Evolutionary conservation across 2,888 invertebrate genomes (phyloP), one percentile per base, ranked within the genome.

Genomic region (Cheiracanthium punctorium): DNA sequence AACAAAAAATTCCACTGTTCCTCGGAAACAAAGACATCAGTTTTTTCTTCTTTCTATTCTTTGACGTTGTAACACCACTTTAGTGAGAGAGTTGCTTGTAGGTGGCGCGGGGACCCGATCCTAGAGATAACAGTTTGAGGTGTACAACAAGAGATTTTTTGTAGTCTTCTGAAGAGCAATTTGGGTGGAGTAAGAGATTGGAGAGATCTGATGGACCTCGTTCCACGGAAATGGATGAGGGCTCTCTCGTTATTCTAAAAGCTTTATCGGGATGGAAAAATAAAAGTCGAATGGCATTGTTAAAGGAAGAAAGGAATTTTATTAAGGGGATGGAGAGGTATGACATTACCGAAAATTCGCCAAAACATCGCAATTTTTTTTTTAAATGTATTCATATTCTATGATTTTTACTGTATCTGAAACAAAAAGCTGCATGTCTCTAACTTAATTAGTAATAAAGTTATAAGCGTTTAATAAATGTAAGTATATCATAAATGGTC

Each of bases 151-250:
- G 28, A 20, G 28, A 10, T 48, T 48, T 52, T 69, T 74, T 80
- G 32, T 69, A 37, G 43, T 52, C 28, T n/a, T 10, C 30, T 43
- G 74, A 74, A 52, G 65, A 72, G 72, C 69, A 65, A 33, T 17
- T 43, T 41, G 81, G 74, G 81, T 82, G 70, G 75, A 74, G 80
- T 37, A 37, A 43, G 71, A 69, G 52, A 48, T 74, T 65, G 73
- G 43, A 71, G 72, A 65, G 72, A 80, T 80, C 65, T 76, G 43
- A 64, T 71, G 72, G 64, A 72, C 43, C 71, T 82, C 32, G 82
- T 82, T 58, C 76, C 82, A 32, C 30, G 32, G 82, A 82, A 82
- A 82, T 82, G 76, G 76, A 82, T 82, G 82, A 75, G 76, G 70
- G 43, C 41, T 32, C 71, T 82, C 69, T 37, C 37, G 10, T 10